Evolutionary conservation across 2,113 vertebrate genomes (phyloP).

Genomic region (Phrynocephalus versicolor): DNA sequence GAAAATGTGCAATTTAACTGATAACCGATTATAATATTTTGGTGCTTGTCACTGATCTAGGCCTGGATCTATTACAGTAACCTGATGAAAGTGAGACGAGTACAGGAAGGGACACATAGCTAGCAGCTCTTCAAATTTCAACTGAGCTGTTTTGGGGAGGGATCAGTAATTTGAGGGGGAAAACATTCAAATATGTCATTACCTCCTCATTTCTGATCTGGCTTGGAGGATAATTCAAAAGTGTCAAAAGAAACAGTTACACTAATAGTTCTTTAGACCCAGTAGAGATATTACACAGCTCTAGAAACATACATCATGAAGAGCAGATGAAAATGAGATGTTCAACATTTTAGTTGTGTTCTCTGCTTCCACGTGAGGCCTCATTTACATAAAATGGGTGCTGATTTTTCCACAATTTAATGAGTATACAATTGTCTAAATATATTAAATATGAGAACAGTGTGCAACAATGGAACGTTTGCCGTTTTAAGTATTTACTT

Average conservation of each 20-base stretch:
- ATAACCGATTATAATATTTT: no score
- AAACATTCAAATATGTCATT: not conserved
- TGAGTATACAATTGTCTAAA: slow-evolving; percentile 32
- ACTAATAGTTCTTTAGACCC: not conserved
- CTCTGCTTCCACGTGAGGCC: not conserved
- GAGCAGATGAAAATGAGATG: slow-evolving; percentile 26
- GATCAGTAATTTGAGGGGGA: not conserved
- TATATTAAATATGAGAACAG: slow-evolving; percentile 21
- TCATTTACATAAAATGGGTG: slow-evolving; percentile 11
- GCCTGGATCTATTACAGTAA: not conserved
- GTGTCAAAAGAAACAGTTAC: not conserved
- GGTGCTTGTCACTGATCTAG: no score
- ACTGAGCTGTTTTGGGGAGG: not conserved
- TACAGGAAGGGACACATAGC: not conserved
- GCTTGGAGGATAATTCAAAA: not conserved
- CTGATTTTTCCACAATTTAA: slow-evolving; percentile 2
- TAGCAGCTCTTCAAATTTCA: not conserved
- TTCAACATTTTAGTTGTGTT: slow-evolving; percentile 13
- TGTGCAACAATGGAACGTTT: slow-evolving; percentile 30
- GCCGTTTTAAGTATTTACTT: slow-evolving; percentile 34
- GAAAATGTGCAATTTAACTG: no score
- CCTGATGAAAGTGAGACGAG: not conserved
- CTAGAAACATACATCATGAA: not conserved
- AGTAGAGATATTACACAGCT: not conserved
- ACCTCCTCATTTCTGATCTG: not conserved